Percentiles rank a stretch among this genome's conserved stretches.
These are phyloP conservation scores for Momotus momota DNA, from an alignment of 2,797 vertebrate genomes.

Conservation along the genomic window DNA sequence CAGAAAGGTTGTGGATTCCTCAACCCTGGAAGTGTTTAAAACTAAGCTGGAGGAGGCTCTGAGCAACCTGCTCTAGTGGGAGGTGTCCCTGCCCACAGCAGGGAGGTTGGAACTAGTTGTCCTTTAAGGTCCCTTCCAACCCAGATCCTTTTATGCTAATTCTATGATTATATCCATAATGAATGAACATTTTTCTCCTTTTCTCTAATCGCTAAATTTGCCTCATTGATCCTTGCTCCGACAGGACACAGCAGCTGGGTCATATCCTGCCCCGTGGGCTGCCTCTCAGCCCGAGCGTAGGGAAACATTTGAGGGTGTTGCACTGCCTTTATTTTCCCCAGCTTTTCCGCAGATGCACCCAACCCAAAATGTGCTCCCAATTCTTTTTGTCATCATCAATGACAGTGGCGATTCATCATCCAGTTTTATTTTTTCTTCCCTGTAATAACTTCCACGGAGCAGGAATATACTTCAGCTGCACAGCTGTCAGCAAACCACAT, in stretches of 20 bases:
- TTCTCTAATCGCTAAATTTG: background rate
- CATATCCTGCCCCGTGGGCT: background rate
- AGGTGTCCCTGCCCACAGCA: background rate
- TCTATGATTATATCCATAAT: background rate
- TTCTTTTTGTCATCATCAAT: background rate
- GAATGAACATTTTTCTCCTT: background rate
- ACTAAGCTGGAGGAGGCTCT: background rate
- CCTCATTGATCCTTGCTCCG: background rate
- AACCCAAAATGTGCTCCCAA: background rate
- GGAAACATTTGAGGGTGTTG: background rate
- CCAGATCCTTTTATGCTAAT: background rate
- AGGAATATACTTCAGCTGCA: constrained; percentile 24
- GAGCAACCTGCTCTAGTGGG: background rate
- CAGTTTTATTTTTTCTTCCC: background rate
- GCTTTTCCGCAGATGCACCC: constrained; percentile 29
- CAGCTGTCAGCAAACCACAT: constrained; percentile 3
- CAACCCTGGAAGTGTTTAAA: background rate
- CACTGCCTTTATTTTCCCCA: background rate
- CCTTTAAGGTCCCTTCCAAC: too few relatives aligned
- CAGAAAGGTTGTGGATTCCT: background rate
- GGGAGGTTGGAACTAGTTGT: too few relatives aligned
- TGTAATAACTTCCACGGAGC: background rate
- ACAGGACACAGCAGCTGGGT: background rate
- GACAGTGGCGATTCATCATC: constrained; percentile 21
- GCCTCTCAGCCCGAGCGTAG: background rate